Percentiles rank a stretch among this genome's conserved stretches.
phyloP scores from a whole-genome alignment of 2,797 vertebrate genomes.

The Gambusia yucatana region DNA sequence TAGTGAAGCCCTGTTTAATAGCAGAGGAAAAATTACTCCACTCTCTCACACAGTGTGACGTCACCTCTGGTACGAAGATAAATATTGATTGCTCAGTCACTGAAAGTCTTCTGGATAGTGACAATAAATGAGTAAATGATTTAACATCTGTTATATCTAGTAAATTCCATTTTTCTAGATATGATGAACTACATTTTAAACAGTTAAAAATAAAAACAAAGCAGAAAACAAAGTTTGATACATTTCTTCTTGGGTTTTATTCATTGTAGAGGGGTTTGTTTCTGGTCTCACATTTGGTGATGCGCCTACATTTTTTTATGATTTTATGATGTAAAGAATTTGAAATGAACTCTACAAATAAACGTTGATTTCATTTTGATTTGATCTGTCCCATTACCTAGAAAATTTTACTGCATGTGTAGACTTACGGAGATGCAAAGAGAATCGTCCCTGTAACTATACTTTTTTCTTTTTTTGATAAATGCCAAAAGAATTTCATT shows the following conservation, averaged over 20 bases:
- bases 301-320: too few relatives aligned
- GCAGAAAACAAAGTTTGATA: not conserved
- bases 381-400: not conserved
- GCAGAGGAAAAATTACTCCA: not conserved
- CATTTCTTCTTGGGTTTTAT: not conserved
- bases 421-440: not conserved
- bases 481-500: not conserved
- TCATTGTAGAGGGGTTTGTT: not conserved
- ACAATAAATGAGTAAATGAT: not conserved
- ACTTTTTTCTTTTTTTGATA: not conserved
- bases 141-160: not conserved
- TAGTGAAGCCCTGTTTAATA: not conserved
- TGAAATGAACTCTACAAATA: too few relatives aligned
- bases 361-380: not conserved
- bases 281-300: too few relatives aligned
- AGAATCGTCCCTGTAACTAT: not conserved
- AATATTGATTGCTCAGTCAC: not conserved
- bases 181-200: not conserved
- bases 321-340: too few relatives aligned
- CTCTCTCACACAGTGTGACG: not conserved
- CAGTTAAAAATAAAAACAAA: not conserved
- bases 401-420: not conserved
- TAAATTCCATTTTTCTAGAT: not conserved
- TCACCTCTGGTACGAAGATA: not conserved
- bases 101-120: not conserved